Conservation (phyloP, 2,797 vertebrate species). For the Tenualosa thibaudeaui region DNA sequence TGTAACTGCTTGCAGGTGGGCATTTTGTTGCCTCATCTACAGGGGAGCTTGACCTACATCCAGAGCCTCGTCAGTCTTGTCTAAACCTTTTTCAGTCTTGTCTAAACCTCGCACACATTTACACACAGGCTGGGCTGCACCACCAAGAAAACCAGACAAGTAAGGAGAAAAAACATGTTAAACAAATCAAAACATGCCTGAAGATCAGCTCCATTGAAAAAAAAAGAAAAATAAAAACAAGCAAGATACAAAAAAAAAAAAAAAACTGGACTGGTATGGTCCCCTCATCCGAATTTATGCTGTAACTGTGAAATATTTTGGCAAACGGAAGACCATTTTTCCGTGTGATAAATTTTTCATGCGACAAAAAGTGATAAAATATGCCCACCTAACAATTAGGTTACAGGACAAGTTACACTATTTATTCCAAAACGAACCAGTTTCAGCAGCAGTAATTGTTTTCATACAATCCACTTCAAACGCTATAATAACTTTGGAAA, state of each 20-base stretch:
- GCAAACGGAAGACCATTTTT: no score
- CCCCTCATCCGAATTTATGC: not conserved
- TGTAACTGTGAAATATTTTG: not conserved
- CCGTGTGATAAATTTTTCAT: not conserved
- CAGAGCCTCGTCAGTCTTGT: constrained; percentile 69
- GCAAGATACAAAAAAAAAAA: no score
- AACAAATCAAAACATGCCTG: not conserved
- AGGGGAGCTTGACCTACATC: constrained; percentile 58
- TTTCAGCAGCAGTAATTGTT: not conserved
- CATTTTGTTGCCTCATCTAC: constrained; percentile 35
- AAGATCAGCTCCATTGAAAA: not conserved
- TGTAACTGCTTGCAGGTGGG: constrained; percentile 35
- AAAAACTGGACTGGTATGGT: no score
- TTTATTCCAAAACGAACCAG: not conserved
- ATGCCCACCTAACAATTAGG: not conserved
- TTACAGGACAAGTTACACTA: not conserved
- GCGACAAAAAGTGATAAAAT: not conserved
- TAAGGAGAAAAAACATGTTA: not conserved
- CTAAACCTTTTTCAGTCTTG: constrained; percentile 46
- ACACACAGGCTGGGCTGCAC: not conserved
- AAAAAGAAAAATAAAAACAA: not conserved
- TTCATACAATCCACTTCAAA: not conserved
- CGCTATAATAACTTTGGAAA: not conserved
- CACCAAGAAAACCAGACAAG: not conserved
- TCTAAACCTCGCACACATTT: constrained; percentile 44